A percentile compares a stretch with the other conserved stretches of the same genome.
Evolutionary conservation across 1,140 invertebrate genomes (phyloP).

Genomic region (Pygmarrhopalites habei): DNA sequence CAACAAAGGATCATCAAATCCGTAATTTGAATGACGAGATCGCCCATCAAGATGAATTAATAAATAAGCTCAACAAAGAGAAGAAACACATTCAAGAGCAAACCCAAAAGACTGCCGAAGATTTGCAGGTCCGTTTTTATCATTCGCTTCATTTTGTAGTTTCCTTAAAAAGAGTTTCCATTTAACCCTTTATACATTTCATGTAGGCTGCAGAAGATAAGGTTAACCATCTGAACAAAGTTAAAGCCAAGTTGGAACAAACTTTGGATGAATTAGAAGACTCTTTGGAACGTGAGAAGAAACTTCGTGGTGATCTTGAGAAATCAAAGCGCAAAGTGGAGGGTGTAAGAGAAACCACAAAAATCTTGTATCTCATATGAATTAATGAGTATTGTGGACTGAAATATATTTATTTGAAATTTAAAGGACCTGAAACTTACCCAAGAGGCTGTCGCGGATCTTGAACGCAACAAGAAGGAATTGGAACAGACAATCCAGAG

Average conservation of each 20-base stretch:
- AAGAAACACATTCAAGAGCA: slow-evolving; percentile 94
- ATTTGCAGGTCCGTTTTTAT: slow-evolving; percentile 55
- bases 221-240: slow-evolving; percentile 97
- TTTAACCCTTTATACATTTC: neutral
- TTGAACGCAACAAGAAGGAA: slow-evolving; percentile 85
- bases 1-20: slow-evolving; percentile 98
- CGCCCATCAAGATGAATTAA: slow-evolving; percentile 89
- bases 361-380: too few species aligned
- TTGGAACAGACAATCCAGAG: slow-evolving; percentile 91
- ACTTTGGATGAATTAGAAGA: slow-evolving; percentile 97
- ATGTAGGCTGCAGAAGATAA: slow-evolving; percentile 78
- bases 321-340: slow-evolving; percentile 92
- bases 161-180: neutral
- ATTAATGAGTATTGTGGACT: too few species aligned
- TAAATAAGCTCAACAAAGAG: slow-evolving; percentile 98
- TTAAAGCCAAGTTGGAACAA: slow-evolving; percentile 95
- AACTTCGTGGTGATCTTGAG: slow-evolving; percentile 93
- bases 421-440: slow-evolving; percentile 96
- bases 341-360: too few species aligned
- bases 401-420: too few species aligned
- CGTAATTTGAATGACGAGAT: slow-evolving; percentile 98
- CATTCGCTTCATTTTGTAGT: too few species aligned
- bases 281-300: slow-evolving; percentile 96
- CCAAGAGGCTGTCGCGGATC: slow-evolving; percentile 93
- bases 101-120: slow-evolving; percentile 91